Percentiles rank a stretch among this genome's conserved stretches.
These are phyloP conservation scores for Falco cherrug DNA, from an alignment of 2,797 vertebrate species.

Conservation along the genomic window DNA sequence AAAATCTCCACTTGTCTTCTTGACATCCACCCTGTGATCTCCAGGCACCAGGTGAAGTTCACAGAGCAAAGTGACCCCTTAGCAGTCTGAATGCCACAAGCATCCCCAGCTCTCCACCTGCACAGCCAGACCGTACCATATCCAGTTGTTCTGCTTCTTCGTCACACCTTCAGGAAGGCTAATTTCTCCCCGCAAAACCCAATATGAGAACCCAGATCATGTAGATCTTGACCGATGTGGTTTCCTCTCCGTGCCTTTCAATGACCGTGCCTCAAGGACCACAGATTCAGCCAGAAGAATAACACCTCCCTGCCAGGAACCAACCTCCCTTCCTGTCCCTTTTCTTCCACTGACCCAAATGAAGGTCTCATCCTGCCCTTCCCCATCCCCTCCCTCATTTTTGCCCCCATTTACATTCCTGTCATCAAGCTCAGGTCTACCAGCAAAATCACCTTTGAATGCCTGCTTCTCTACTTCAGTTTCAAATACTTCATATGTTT, in stretches of 20 bases:
- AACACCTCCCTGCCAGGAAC: background rate
- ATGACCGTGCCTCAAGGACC: background rate
- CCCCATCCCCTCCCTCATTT: fast-evolving
- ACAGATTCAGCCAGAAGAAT: background rate
- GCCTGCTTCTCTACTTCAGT: background rate
- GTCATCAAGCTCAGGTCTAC: background rate
- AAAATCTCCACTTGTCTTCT: background rate
- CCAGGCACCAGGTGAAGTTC: background rate
- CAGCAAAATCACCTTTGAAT: background rate
- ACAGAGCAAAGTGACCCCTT: too few relatives aligned
- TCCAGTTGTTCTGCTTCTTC: background rate
- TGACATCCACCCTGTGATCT: background rate
- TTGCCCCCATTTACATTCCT: background rate
- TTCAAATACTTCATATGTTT: background rate
- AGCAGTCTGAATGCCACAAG: fast-evolving
- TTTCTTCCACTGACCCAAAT: background rate
- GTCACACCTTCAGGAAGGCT: background rate
- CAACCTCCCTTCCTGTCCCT: background rate
- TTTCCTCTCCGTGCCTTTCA: background rate
- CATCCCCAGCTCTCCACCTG: background rate
- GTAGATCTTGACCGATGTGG: fast-evolving
- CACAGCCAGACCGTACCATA: background rate
- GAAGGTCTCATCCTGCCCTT: background rate
- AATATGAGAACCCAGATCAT: fast-evolving
- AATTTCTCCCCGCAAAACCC: background rate